phyloP scores from a whole-genome alignment of 2,113 vertebrate species.

The Phalacrocorax carbo region DNA sequence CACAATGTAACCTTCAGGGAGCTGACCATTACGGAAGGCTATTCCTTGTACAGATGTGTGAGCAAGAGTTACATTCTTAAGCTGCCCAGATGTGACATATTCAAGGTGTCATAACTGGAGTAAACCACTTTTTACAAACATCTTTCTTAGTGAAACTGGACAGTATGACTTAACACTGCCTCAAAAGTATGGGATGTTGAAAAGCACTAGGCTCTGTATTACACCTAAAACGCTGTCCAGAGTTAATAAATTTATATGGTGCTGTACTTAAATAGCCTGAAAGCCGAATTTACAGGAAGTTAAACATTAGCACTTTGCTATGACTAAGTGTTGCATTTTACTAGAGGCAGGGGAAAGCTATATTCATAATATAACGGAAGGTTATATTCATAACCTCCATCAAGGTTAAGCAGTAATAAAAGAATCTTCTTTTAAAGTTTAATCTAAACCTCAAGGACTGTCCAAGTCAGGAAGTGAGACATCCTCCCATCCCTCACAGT shows the following conservation, averaged over 20 bases:
- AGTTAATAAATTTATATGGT: constrained; percentile 40
- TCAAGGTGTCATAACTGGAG: neutral
- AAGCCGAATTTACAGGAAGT: constrained; percentile 35
- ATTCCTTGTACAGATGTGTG: neutral
- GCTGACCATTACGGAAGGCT: neutral
- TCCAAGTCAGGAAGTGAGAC: neutral
- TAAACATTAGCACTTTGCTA: constrained; percentile 34
- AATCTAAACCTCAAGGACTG: neutral
- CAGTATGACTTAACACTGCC: neutral
- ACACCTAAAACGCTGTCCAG: constrained; percentile 8
- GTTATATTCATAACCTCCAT: neutral
- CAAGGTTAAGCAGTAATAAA: neutral
- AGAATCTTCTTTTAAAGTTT: neutral
- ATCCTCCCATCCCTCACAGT: neutral
- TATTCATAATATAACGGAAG: neutral
- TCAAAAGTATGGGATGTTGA: constrained; percentile 21
- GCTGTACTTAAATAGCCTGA: constrained; percentile 4
- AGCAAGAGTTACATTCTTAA: neutral
- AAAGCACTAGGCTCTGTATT: neutral
- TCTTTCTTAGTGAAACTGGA: neutral
- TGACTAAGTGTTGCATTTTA: constrained; percentile 46
- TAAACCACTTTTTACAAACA: constrained; percentile 7
- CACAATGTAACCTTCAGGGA: neutral
- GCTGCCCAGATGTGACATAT: neutral
- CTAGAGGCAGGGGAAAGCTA: neutral